These are phyloP conservation scores for Malurus melanocephalus DNA, from an alignment of 2,113 vertebrate genomes.

Conservation along the genomic window DNA sequence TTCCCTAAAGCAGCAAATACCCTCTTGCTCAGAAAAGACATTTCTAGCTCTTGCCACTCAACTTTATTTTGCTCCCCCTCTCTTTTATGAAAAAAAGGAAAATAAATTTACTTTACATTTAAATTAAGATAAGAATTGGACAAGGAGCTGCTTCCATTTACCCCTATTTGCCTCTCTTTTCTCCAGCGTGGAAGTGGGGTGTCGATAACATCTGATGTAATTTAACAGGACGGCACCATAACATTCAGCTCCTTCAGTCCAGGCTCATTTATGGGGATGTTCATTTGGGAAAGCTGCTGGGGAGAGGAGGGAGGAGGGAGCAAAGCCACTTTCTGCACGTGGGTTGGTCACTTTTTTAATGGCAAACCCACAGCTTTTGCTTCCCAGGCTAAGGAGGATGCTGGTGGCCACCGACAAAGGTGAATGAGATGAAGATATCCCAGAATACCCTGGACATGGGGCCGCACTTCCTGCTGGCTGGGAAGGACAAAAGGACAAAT, in stretches of 20 bases:
- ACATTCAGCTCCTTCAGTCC: slow-evolving; percentile 20
- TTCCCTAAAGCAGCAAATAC: slow-evolving; percentile 84
- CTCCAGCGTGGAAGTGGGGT: neutral
- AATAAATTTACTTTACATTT: neutral
- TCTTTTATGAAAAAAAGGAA: neutral
- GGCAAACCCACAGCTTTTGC: slow-evolving; percentile 29
- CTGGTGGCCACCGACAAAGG: slow-evolving; percentile 62
- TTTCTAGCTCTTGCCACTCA: slow-evolving; percentile 44
- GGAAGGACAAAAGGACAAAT: slow-evolving; percentile 80
- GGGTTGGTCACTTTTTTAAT: neutral
- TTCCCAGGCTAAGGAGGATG: slow-evolving; percentile 49
- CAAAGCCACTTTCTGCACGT: neutral
- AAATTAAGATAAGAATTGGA: slow-evolving; percentile 37
- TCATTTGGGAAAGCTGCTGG: slow-evolving; percentile 49
- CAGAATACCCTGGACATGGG: slow-evolving; percentile 73
- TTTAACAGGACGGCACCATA: neutral
- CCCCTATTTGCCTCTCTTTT: neutral
- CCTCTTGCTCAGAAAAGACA: slow-evolving; percentile 78
- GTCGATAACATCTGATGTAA: slow-evolving; percentile 30
- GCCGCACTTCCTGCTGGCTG: slow-evolving; percentile 78
- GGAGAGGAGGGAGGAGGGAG: neutral
- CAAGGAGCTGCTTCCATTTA: slow-evolving; percentile 3
- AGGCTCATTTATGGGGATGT: neutral
- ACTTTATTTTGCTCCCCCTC: neutral
- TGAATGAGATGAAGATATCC: slow-evolving; percentile 74